Conservation (phyloP, 1,140 invertebrate genomes). For the Sitophilus oryzae region DNA sequence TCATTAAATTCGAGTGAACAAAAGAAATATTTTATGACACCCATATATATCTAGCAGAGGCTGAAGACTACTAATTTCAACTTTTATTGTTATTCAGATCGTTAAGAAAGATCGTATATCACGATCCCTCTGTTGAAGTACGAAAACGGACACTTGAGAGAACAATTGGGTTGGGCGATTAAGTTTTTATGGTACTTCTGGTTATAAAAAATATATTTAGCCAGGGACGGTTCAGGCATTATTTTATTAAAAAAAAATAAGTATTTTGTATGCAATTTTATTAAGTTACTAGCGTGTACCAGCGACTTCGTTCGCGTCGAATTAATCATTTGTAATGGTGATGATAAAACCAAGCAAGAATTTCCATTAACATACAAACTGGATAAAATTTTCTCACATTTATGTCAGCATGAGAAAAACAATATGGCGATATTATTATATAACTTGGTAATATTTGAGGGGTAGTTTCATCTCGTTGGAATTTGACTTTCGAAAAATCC, state of each 20-base stretch:
- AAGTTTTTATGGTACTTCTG: not conserved
- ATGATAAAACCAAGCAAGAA: no score
- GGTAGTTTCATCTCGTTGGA: no score
- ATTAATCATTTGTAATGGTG: no score
- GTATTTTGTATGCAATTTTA: not conserved
- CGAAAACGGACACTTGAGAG: constrained; percentile 1
- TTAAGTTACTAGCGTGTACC: no score
- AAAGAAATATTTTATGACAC: not conserved
- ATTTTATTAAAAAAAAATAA: not conserved
- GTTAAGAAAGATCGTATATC: not conserved
- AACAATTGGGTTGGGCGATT: constrained; percentile 1
- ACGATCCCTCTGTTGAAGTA: not conserved
- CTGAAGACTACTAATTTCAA: not conserved
- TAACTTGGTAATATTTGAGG: no score
- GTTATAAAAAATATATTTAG: not conserved
- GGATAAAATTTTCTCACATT: no score
- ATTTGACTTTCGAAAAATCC: no score
- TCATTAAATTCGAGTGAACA: not conserved
- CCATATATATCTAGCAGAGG: not conserved
- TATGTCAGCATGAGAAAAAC: no score
- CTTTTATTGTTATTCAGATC: not conserved
- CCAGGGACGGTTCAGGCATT: not conserved
- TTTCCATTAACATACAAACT: no score
- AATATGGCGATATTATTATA: no score
- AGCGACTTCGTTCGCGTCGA: no score